A percentile compares a stretch with the other conserved stretches of the same genome.
Conservation (phyloP, 1,140 invertebrate species). For the Caenorhabditis latens region DNA sequence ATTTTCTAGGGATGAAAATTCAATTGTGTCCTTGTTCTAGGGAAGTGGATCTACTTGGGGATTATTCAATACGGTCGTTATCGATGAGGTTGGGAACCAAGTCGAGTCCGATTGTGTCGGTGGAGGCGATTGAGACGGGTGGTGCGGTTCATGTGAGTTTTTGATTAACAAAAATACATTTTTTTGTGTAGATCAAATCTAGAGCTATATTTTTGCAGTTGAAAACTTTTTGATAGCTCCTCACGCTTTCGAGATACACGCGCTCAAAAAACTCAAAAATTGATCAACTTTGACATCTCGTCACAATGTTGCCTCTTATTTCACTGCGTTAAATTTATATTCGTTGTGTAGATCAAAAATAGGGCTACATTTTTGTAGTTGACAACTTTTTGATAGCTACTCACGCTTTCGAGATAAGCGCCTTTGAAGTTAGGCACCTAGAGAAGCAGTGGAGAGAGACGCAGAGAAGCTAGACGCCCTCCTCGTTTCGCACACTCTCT, state of each 20-base stretch:
- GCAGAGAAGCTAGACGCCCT: too few relatives aligned
- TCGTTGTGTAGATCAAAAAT: too few relatives aligned
- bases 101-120: conserved; percentile 45
- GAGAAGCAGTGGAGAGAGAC: too few relatives aligned
- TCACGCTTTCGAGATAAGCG: background rate
- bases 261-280: background rate
- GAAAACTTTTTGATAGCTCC: too few relatives aligned
- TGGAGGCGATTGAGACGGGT: conserved; percentile 37
- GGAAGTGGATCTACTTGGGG: conserved; percentile 58
- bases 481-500: too few relatives aligned
- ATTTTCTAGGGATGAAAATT: background rate
- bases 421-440: background rate
- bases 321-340: too few relatives aligned
- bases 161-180: background rate
- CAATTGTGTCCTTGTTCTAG: too few relatives aligned
- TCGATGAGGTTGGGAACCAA: conserved; percentile 39
- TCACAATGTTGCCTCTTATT: too few relatives aligned
- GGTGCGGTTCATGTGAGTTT: conserved; percentile 55
- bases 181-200: background rate
- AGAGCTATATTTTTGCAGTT: background rate
- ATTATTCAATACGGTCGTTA: conserved; percentile 40
- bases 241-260: background rate
- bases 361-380: background rate
- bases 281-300: background rate
- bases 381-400: background rate